phyloP scores from a whole-genome alignment of 2,888 invertebrate genomes.

The Aphidius colemani region DNA sequence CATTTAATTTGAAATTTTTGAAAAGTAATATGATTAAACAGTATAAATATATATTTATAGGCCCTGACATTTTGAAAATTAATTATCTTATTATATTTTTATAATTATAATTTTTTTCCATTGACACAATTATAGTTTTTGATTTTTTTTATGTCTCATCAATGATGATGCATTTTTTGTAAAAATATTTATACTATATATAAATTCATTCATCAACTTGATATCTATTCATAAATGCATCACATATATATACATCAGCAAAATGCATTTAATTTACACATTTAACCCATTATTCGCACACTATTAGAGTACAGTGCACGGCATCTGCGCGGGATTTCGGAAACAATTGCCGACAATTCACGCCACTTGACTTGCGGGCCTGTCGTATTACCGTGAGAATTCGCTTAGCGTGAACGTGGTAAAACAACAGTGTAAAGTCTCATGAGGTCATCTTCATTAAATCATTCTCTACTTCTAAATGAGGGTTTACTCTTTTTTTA shows the following conservation, averaged over 20 bases:
- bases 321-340: constrained; percentile 60
- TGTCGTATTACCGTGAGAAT: constrained; percentile 60
- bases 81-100: too few relatives aligned
- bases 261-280: not conserved
- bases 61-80: not conserved
- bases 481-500: constrained; percentile 56
- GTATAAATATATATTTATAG: constrained; percentile 13
- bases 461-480: constrained; percentile 57
- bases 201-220: too few relatives aligned
- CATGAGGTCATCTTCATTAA: constrained; percentile 61
- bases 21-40: constrained; percentile 8
- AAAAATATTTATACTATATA: too few relatives aligned
- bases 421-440: constrained; percentile 41
- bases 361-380: constrained; percentile 59
- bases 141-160: too few relatives aligned
- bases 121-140: too few relatives aligned
- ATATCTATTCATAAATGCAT: not conserved
- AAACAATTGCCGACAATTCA: constrained; percentile 61
- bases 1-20: not conserved
- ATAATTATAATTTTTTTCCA: too few relatives aligned
- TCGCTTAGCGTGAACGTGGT: constrained; percentile 48
- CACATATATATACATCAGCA: constrained; percentile 6
- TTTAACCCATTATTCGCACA: constrained; percentile 13
- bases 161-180: too few relatives aligned
- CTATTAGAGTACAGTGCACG: constrained; percentile 27